These are phyloP conservation scores for Crocallis elinguaria DNA, from an alignment of 2,888 invertebrate species.

Conservation along the genomic window DNA sequence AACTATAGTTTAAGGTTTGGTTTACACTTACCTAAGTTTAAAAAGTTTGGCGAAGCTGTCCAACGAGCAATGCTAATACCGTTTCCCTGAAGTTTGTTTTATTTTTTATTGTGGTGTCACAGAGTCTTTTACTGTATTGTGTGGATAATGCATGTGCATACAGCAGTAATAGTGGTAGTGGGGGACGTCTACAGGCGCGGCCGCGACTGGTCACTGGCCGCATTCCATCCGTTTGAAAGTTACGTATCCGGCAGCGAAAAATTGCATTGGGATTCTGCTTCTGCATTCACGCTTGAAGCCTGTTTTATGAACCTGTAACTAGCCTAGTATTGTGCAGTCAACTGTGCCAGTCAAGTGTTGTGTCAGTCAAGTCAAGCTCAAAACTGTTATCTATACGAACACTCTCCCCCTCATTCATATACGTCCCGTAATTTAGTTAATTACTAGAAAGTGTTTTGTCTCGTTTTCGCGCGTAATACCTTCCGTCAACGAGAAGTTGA, in stretches of 20 bases:
- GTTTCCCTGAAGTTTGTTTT: background rate
- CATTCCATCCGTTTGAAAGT: constrained; percentile 82
- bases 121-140: constrained; percentile 22
- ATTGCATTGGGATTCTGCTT: constrained; percentile 55
- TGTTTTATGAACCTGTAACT: too few relatives aligned
- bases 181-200: constrained; percentile 28
- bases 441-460: too few relatives aligned
- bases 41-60: background rate
- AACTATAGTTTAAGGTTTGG: too few relatives aligned
- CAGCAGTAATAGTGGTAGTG: constrained; percentile 6
- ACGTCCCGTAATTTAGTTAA: too few relatives aligned
- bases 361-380: too few relatives aligned
- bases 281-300: constrained; percentile 24
- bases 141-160: constrained; percentile 28
- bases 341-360: too few relatives aligned
- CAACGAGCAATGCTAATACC: background rate
- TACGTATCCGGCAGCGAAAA: constrained; percentile 82
- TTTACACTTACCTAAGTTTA: too few relatives aligned
- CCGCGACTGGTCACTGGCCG: constrained; percentile 77
- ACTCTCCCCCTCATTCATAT: too few relatives aligned
- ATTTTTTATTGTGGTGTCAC: constrained; percentile 25
- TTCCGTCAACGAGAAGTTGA: too few relatives aligned
- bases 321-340: too few relatives aligned
- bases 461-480: too few relatives aligned
- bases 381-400: too few relatives aligned